A percentile compares a stretch with the other conserved stretches of the same genome.
These are phyloP conservation scores for Sarcophaga subvicina DNA, from an alignment of 2,888 invertebrate species.

Conservation along the genomic window DNA sequence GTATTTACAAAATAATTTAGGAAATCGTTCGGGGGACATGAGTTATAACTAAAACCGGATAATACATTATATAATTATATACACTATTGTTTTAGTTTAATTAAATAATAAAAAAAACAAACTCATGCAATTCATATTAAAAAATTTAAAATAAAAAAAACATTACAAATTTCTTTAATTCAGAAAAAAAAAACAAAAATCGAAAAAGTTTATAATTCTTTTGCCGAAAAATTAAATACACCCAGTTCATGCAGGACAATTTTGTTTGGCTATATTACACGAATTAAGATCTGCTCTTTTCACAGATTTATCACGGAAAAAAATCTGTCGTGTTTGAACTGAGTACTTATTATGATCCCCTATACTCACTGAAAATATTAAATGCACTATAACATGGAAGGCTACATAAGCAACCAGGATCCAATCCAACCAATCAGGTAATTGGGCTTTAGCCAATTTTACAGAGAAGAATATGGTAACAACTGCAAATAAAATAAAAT, in stretches of 20 bases:
- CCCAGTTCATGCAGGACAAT: too few species aligned
- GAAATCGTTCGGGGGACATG: constrained; percentile 37
- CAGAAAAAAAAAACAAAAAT: not conserved
- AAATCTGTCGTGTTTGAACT: not conserved
- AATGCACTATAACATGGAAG: constrained; percentile 93
- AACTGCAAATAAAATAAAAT: constrained; percentile 83
- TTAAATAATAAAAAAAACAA: constrained; percentile 20
- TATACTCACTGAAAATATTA: constrained; percentile 89
- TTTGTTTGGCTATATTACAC: too few species aligned
- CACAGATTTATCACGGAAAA: constrained; percentile 16
- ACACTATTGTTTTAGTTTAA: not conserved
- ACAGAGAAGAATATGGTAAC: constrained; percentile 96
- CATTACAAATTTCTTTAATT: not conserved
- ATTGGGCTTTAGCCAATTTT: constrained; percentile 91
- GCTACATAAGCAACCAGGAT: constrained; percentile 94
- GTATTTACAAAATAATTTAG: constrained; percentile 36
- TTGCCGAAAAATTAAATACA: too few species aligned
- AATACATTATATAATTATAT: not conserved
- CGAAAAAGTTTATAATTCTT: too few species aligned
- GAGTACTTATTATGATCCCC: not conserved
- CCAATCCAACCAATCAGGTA: constrained; percentile 94
- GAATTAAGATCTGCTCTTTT: too few species aligned
- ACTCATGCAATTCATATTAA: constrained; percentile 38
- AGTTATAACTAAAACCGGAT: constrained; percentile 61
- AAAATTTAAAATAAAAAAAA: not conserved